Conservation (phyloP, 2,113 vertebrate genomes). For the Sinocyclocheilus rhinocerous region DNA sequence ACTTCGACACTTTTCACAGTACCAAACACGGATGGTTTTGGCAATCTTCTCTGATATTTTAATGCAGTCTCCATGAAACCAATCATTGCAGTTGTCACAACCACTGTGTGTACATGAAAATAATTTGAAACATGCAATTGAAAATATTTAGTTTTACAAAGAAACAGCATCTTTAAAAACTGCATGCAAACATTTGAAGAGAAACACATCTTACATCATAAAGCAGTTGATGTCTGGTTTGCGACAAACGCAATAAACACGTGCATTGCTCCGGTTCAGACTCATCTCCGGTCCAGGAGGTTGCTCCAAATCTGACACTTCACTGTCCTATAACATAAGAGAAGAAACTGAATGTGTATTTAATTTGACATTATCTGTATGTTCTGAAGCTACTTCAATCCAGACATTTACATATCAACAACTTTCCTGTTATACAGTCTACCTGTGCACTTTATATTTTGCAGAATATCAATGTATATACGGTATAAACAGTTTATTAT, state of each 20-base stretch:
- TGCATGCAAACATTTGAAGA: neutral
- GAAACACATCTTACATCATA: constrained; percentile 82
- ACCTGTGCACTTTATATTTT: neutral
- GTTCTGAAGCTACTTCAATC: neutral
- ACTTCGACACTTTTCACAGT: constrained; percentile 89
- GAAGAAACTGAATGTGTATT: neutral
- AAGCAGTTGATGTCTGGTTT: constrained; percentile 92
- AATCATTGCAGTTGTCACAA: constrained; percentile 91
- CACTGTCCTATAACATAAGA: constrained; percentile 65
- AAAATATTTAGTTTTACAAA: neutral
- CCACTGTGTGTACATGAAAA: constrained; percentile 72
- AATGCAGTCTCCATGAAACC: constrained; percentile 94
- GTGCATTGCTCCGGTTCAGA: constrained; percentile 69
- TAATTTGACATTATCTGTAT: neutral
- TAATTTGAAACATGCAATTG: neutral
- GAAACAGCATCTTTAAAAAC: neutral
- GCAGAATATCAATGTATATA: neutral
- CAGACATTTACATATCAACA: too few relatives aligned
- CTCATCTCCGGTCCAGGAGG: constrained; percentile 64
- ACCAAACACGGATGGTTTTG: constrained; percentile 91
- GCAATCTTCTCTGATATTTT: constrained; percentile 91
- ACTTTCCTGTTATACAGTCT: neutral
- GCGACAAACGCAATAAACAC: constrained; percentile 87
- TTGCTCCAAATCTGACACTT: constrained; percentile 68
- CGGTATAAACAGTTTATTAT: neutral